These are phyloP conservation scores for Neostethus bicornis DNA, from an alignment of 2,797 vertebrate genomes.

Conservation along the genomic window DNA sequence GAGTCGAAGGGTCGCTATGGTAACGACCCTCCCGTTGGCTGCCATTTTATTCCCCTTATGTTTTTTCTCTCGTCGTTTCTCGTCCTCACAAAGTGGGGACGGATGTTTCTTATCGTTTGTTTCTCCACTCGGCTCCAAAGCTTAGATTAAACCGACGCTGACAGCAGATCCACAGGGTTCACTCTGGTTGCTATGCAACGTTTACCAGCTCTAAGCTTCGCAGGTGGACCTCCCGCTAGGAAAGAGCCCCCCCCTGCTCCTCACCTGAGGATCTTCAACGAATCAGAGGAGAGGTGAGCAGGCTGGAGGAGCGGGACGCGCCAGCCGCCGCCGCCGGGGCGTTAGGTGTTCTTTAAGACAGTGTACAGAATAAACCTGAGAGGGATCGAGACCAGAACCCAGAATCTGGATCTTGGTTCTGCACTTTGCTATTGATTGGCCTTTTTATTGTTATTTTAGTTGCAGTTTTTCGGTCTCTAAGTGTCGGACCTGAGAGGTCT, in stretches of 20 bases:
- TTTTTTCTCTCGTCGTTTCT: slow-evolving; percentile 30
- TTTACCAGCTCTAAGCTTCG: slow-evolving; percentile 51
- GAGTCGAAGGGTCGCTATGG: slow-evolving; percentile 79
- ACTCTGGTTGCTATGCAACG: slow-evolving; percentile 76
- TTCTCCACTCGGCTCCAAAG: slow-evolving; percentile 32
- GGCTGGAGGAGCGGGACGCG: slow-evolving; percentile 7
- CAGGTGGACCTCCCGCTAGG: slow-evolving; percentile 28
- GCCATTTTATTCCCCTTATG: slow-evolving; percentile 63
- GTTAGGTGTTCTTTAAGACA: slow-evolving; percentile 56
- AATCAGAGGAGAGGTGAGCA: slow-evolving; percentile 4
- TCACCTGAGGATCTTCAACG: slow-evolving; percentile 6
- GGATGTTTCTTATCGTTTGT: slow-evolving; percentile 23
- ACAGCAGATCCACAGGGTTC: slow-evolving; percentile 64
- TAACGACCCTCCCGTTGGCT: no score
- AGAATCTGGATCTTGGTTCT: slow-evolving; percentile 48
- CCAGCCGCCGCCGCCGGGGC: slow-evolving; percentile 52
- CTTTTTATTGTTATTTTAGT: slow-evolving; percentile 15
- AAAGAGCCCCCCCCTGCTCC: slow-evolving; percentile 26
- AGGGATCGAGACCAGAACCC: slow-evolving; percentile 43
- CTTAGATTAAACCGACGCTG: slow-evolving; percentile 49
- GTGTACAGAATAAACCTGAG: slow-evolving; percentile 41
- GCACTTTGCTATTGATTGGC: slow-evolving; percentile 49
- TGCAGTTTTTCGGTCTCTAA: slow-evolving; percentile 69
- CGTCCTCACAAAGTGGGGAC: slow-evolving; percentile 40
- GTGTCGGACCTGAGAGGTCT: slow-evolving; percentile 77